A percentile compares a stretch with the other conserved stretches of the same genome.
Conservation (phyloP, 2,797 vertebrate species). For the Alcedo atthis region DNA sequence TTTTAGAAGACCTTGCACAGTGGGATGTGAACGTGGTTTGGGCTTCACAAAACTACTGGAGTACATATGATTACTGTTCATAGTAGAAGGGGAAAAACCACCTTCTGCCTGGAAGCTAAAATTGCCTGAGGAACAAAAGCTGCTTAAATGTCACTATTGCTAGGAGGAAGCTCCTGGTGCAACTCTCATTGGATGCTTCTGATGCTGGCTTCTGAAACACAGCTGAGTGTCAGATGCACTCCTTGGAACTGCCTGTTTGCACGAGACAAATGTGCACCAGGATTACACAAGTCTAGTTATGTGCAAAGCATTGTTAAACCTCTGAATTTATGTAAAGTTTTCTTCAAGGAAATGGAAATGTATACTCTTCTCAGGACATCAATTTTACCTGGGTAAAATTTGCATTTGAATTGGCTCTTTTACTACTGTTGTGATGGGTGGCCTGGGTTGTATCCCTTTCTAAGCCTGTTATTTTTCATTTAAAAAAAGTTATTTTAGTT, state of each 20-base stretch:
- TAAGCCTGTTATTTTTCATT: not conserved
- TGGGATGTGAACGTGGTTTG: not conserved
- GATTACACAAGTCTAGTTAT: not conserved
- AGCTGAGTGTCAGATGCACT: not conserved
- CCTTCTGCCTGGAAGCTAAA: not conserved
- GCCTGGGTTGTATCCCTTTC: not conserved
- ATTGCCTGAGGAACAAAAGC: not conserved
- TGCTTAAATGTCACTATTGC: not conserved
- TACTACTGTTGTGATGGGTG: not conserved
- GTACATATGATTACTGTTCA: not conserved
- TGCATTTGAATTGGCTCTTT: not conserved
- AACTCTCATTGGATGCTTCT: not conserved
- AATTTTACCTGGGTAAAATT: not conserved
- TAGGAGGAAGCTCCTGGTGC: not conserved
- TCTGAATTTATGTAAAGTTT: not conserved
- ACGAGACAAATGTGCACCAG: slow-evolving; percentile 1
- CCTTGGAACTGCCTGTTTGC: slow-evolving; percentile 1
- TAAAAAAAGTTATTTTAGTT: not conserved
- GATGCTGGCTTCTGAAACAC: not conserved
- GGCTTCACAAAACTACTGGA: not conserved
- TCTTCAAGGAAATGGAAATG: not conserved
- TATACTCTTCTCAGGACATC: not conserved
- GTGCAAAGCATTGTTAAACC: not conserved
- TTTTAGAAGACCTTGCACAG: not conserved
- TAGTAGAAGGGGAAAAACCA: not conserved